Base-by-base conservation (phyloP, 2,888 invertebrate species). In the Heliconius ismenius region DNA sequence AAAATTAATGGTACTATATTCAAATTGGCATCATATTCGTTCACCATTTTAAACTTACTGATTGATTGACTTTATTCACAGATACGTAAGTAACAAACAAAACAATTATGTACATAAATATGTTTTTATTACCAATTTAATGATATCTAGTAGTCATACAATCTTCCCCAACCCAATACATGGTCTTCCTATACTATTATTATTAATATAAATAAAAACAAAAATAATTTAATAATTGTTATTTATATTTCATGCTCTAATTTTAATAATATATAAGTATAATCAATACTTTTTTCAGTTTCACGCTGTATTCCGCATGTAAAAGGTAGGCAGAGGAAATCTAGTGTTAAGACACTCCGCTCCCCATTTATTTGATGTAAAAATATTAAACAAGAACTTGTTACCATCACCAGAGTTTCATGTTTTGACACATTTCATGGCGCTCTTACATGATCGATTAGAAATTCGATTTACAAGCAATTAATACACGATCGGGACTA, bases 401-500 rank as follows among this genome's bases (percentile, higher is more conserved):
- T 24, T n/a, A 62, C 67, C 24, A 58, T 36, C 60, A 62, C 28
- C 28, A 62, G 10, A 28, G 26, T 58, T 32, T 62, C 60, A 28
- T n/a, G 15, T 18, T 26, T 73, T 74, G 73, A 75, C 68, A 69
- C 75, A 74, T 77, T 75, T 67, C n/a, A 54, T 26, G 62, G 73
- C 7, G 24, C 15, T 70, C 36, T 26, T 36, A 64, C 36, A 49
- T 70, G 28, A 69, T 39, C 67, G 68, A 74, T 77, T 74, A 76
- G 73, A 24, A 75, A 70, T 76, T 65, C 73, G 68, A 76, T 79
- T 76, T 62, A 67, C 70, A 74, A 73, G 70, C 80, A 79, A 78
- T 79, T 78, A 80, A 70, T 74, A 75, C 64, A 69, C 72, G 74
- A 77, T 79, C 76, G 28, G 74, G 70, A 75, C 67, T 78, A 80